Base-by-base conservation (phyloP, 2,888 invertebrate species). In the Cepaea hortensis region DNA sequence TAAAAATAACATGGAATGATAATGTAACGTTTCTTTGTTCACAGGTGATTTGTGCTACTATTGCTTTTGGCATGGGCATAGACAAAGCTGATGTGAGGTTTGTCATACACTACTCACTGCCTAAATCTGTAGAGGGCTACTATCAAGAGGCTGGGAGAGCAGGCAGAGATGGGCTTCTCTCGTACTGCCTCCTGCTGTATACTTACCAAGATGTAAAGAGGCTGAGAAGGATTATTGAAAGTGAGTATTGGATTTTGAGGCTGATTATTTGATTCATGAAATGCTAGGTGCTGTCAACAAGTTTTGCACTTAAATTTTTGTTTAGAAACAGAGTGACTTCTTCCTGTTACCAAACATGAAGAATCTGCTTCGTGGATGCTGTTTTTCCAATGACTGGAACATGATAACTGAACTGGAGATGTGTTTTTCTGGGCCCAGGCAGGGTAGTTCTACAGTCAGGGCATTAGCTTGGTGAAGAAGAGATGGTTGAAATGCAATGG, bases 91-190 rank as follows among this genome's bases (percentile, higher is more conserved):
- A 95, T 90, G 94, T 95, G 15, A 88, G 94, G 55, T 98, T 96
- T 95, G 99, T 99, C 3, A 96, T 99, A 85, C 99, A 99, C 94
- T 97, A 97, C 95, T 97, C 98, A 5, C 93, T 99, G 92, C 98
- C 99, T 68, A 98, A 98, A 95, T 98, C 98, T 0, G 97, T 99
- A 90, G 99, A 99, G 95, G 98, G 98, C 0, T 99, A 98, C 94
- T 99, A 99, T 95, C 99, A 99, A 95, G 99, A 99, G 95, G 97
- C 98, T 20, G 99, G 99, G 2, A 96, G 99, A 85, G 99, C 99
- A 9, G 99, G 99, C 0, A 96, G 99, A 81, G 99, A 99, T 95
- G 98, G 98, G 0, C 96, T 97, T 87, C 90, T 94, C 55, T 97
- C 99, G 0, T 95, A 96, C 87, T 99, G 99, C 92, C 95, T 98